Conservation (phyloP, 2,888 invertebrate species). For the Adelphocoris suturalis region DNA sequence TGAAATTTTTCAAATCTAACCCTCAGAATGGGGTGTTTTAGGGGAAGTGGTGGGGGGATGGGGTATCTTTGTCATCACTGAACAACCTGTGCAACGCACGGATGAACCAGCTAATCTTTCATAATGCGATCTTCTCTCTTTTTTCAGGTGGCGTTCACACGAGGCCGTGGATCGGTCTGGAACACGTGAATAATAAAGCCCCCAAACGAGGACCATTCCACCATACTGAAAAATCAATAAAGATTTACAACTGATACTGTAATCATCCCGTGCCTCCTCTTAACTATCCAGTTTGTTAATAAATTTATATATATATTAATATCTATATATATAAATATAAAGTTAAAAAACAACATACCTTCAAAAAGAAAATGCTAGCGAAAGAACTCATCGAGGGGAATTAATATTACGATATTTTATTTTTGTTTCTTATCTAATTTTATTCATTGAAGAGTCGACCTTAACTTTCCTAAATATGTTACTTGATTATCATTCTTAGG, state of each 20-base stretch:
- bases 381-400: constrained; percentile 6
- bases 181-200: constrained; percentile 98
- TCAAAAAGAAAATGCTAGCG: constrained; percentile 7
- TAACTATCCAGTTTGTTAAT: constrained; percentile 61
- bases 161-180: constrained; percentile 93
- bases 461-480: neutral
- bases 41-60: too few species aligned
- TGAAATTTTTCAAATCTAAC: too few species aligned
- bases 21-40: too few species aligned
- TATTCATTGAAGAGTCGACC: neutral
- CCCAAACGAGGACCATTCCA: constrained; percentile 97
- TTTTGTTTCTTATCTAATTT: neutral
- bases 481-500: neutral
- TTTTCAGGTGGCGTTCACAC: constrained; percentile 69
- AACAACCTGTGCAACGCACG: too few species aligned
- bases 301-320: constrained; percentile 58
- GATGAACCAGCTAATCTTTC: too few species aligned
- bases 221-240: constrained; percentile 99
- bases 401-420: neutral
- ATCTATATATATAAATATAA: constrained; percentile 4
- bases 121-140: too few species aligned
- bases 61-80: too few species aligned
- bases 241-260: constrained; percentile 94
- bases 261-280: constrained; percentile 65
- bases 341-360: neutral